Evolutionary conservation across 2,888 invertebrate genomes (phyloP).

Genomic region (Sesia apiformis): DNA sequence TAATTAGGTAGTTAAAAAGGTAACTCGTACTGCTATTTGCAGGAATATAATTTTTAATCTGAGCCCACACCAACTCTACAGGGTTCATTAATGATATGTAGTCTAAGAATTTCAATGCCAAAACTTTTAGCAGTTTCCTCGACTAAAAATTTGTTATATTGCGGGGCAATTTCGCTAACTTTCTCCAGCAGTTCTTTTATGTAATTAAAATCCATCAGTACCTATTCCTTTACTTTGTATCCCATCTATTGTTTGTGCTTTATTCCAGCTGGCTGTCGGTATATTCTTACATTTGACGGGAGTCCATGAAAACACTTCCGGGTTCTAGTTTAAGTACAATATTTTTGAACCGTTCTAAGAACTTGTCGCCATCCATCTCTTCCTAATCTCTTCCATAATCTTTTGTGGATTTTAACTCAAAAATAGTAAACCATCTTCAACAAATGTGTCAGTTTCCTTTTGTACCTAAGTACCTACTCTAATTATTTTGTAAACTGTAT

Average conservation of each 20-base stretch:
- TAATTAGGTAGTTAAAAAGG: too few species aligned
- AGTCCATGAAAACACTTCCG: conserved; percentile 3
- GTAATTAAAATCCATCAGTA: too few species aligned
- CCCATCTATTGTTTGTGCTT: neutral
- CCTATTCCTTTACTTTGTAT: neutral
- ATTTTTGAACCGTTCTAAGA: conserved; percentile 1
- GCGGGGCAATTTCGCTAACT: too few species aligned
- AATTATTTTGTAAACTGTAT: neutral
- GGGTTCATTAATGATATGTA: too few species aligned
- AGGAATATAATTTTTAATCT: too few species aligned
- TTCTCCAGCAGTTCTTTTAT: too few species aligned
- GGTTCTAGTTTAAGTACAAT: conserved; percentile 3
- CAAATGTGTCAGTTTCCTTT: neutral
- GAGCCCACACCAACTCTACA: too few species aligned
- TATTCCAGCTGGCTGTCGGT: neutral
- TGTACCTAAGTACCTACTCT: neutral
- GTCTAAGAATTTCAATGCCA: too few species aligned
- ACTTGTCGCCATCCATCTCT: neutral
- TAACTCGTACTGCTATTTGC: too few species aligned
- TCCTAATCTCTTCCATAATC: neutral
- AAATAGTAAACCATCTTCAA: neutral
- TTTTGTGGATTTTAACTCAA: conserved; percentile 1
- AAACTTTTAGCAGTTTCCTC: too few species aligned
- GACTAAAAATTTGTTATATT: too few species aligned
- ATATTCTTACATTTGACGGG: neutral